These are phyloP conservation scores for Actias luna DNA, from an alignment of 2,888 invertebrate species.

Conservation along the genomic window DNA sequence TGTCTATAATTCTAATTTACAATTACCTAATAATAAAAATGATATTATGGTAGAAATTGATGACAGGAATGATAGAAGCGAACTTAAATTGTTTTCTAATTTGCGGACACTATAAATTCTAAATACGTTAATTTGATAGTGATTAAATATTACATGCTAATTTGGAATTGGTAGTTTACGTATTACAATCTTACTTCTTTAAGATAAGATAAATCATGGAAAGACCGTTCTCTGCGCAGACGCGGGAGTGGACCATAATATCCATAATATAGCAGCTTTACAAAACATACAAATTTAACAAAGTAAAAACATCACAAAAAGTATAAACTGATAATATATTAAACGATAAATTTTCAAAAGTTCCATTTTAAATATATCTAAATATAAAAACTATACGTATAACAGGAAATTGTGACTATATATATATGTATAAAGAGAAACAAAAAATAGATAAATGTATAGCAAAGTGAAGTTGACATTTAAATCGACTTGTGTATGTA, in stretches of 20 bases:
- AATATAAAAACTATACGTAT: too few relatives aligned
- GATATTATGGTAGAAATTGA: neutral
- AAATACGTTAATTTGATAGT: constrained; percentile 10
- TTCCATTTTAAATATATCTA: neutral
- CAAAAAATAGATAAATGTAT: neutral
- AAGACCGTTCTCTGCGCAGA: constrained; percentile 89
- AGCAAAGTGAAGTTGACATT: constrained; percentile 7
- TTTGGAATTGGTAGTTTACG: constrained; percentile 33
- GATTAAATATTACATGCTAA: constrained; percentile 49
- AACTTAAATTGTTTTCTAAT: neutral
- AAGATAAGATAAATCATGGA: constrained; percentile 88
- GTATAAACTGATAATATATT: neutral
- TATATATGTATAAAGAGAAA: neutral
- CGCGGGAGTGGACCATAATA: constrained; percentile 87
- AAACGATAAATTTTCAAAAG: neutral
- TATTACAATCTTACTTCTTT: constrained; percentile 91
- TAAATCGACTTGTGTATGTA: neutral
- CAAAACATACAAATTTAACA: constrained; percentile 57
- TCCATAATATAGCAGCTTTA: constrained; percentile 86
- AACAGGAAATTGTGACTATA: too few relatives aligned
- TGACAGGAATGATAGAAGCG: neutral
- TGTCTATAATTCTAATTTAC: constrained; percentile 11
- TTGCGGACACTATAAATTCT: constrained; percentile 11
- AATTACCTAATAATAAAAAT: constrained; percentile 7
- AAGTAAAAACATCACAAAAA: constrained; percentile 17